Evolutionary conservation across 2,797 vertebrate species (phyloP).

Genomic region (Poecilia picta): DNA sequence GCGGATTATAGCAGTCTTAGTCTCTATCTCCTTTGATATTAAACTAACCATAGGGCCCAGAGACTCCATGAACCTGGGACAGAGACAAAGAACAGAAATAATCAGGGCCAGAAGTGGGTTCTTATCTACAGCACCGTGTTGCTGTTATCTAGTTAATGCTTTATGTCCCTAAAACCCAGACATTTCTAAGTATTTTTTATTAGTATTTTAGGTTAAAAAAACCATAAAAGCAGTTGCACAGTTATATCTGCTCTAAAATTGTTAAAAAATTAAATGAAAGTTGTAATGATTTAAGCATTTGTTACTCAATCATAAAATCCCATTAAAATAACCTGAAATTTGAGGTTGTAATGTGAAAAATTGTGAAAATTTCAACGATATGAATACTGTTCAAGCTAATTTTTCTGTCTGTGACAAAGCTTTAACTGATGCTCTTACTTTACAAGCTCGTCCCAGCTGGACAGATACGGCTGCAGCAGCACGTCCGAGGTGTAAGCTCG

Average conservation of each 20-base stretch:
- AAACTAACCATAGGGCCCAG: constrained; percentile 87
- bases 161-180: background rate
- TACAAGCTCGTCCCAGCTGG: constrained; percentile 88
- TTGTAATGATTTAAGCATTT: background rate
- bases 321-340: background rate
- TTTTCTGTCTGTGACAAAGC: background rate
- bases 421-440: constrained; percentile 69
- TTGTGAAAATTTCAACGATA: background rate
- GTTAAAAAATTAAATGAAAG: background rate
- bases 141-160: background rate
- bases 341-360: background rate
- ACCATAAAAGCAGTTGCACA: background rate
- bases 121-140: background rate
- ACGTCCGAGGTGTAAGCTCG: constrained; percentile 73
- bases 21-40: constrained; percentile 85
- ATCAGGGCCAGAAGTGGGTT: constrained; percentile 12
- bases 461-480: constrained; percentile 82
- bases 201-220: background rate
- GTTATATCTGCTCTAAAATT: background rate
- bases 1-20: constrained; percentile 84
- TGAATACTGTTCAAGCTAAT: background rate
- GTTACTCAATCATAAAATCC: background rate
- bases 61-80: constrained; percentile 84
- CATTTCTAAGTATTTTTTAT: background rate
- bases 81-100: constrained; percentile 24